Conservation (phyloP, 2,888 invertebrate genomes). For the Amaurobius ferox region DNA sequence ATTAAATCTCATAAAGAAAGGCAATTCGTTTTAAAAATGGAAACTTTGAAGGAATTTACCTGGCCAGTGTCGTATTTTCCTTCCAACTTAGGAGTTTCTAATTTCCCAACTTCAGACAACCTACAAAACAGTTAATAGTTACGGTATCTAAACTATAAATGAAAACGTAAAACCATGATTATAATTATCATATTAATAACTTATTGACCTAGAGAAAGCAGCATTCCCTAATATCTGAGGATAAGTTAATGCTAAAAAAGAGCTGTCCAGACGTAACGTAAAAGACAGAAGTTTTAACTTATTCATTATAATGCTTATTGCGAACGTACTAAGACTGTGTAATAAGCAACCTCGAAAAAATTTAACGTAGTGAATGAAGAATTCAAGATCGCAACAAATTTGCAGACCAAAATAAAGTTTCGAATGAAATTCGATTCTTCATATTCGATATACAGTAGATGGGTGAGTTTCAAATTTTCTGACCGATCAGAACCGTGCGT, state of each 20-base stretch:
- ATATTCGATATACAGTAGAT: too few relatives aligned
- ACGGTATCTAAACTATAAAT: background rate
- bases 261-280: slow-evolving; percentile 24
- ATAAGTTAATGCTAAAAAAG: slow-evolving; percentile 17
- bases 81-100: slow-evolving; percentile 89
- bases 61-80: slow-evolving; percentile 98
- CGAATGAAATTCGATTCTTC: too few relatives aligned
- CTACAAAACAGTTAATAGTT: slow-evolving; percentile 80
- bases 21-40: too few relatives aligned
- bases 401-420: too few relatives aligned
- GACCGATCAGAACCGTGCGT: too few relatives aligned
- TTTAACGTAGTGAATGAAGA: background rate
- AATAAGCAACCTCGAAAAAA: too few relatives aligned
- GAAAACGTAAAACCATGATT: background rate
- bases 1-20: too few relatives aligned
- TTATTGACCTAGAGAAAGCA: slow-evolving; percentile 48
- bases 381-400: too few relatives aligned
- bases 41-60: too few relatives aligned
- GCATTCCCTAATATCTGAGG: slow-evolving; percentile 27
- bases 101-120: slow-evolving; percentile 94
- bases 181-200: background rate
- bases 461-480: too few relatives aligned
- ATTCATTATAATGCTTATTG: slow-evolving; percentile 42
- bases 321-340: too few relatives aligned
- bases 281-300: slow-evolving; percentile 46